Percentiles rank a stretch among this genome's conserved stretches.
These are phyloP conservation scores for Climacteris rufus DNA, from an alignment of 2,113 vertebrate species.

Conservation along the genomic window DNA sequence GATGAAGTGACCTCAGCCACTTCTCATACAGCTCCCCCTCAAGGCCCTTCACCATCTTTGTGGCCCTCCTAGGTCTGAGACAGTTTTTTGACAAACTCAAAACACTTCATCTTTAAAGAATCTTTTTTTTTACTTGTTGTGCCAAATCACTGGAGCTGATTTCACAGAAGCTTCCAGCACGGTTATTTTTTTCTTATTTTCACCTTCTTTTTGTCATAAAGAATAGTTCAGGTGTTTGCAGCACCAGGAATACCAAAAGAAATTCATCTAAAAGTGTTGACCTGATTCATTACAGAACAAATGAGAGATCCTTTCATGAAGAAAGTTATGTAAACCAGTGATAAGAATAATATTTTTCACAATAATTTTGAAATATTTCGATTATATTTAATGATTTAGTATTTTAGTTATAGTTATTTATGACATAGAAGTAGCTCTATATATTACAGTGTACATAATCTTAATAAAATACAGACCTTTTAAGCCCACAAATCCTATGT, in stretches of 20 bases:
- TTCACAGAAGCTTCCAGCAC: not conserved
- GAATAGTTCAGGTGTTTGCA: not conserved
- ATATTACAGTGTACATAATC: not conserved
- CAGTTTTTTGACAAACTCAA: not conserved
- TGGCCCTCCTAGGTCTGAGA: not conserved
- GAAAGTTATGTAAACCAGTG: not conserved
- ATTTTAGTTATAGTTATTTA: not conserved
- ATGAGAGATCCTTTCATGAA: not conserved
- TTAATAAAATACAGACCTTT: not conserved
- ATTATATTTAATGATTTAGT: not conserved
- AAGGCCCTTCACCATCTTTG: not conserved
- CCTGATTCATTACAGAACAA: not conserved
- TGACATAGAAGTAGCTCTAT: not conserved
- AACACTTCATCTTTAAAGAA: not conserved
- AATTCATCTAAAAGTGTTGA: not conserved
- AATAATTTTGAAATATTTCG: not conserved
- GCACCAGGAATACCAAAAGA: not conserved
- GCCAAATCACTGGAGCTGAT: not conserved
- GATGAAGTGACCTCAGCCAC: accelerated
- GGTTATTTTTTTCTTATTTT: not conserved
- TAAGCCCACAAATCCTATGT: not conserved
- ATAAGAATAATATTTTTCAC: not conserved
- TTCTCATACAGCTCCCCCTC: not conserved
- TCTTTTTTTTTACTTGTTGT: not conserved
- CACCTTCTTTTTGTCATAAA: not conserved